These are phyloP conservation scores for Stegostoma tigrinum DNA, from an alignment of 2,113 vertebrate genomes.

Conservation along the genomic window DNA sequence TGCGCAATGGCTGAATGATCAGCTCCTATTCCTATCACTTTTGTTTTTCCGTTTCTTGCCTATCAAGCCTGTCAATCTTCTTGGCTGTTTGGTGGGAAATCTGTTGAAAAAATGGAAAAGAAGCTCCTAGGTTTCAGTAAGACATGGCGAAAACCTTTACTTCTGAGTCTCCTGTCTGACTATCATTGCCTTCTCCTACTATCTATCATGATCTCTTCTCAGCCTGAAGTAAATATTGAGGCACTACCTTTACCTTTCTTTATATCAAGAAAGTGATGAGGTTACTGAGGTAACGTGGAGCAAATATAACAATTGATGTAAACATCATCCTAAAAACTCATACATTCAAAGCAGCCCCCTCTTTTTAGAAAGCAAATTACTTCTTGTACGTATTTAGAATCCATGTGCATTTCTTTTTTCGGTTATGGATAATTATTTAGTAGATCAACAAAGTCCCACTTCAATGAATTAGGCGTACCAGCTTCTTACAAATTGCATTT, in stretches of 20 bases:
- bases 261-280: background rate
- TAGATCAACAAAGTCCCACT: conserved; percentile 85
- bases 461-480: conserved; percentile 87
- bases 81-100: background rate
- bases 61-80: background rate
- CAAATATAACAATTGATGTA: conserved; percentile 45
- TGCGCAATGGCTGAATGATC: too few relatives aligned
- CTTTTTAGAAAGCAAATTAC: conserved; percentile 56
- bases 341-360: conserved; percentile 44
- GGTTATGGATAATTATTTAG: conserved; percentile 86
- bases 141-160: background rate
- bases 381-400: conserved; percentile 51
- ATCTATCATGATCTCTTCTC: background rate
- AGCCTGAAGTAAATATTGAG: conserved; percentile 34
- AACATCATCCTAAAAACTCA: conserved; percentile 52
- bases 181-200: too few relatives aligned
- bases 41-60: background rate
- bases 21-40: too few relatives aligned
- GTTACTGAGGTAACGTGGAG: background rate
- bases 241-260: conserved; percentile 27
- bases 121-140: background rate
- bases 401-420: conserved; percentile 61
- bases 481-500: conserved; percentile 92
- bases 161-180: background rate
- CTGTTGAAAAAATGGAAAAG: background rate